These are phyloP conservation scores for Tupaia tana DNA, from an alignment of 2,113 vertebrate genomes.

Conservation along the genomic window DNA sequence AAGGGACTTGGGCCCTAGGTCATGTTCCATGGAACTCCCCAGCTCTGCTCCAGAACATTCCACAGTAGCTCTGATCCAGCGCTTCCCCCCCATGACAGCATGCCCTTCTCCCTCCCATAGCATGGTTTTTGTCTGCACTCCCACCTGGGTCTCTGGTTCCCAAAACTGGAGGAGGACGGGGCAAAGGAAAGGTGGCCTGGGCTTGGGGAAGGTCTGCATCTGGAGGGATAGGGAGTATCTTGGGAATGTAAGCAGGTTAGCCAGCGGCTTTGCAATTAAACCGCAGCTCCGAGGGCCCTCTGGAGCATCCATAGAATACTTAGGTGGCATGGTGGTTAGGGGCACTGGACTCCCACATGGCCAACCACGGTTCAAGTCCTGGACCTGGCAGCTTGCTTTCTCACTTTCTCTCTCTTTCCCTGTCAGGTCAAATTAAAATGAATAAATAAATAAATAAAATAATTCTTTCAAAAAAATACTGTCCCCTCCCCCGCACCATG, in stretches of 20 bases:
- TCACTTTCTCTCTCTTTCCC: no score
- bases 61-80: not conserved
- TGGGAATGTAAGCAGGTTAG: not conserved
- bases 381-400: no score
- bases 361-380: no score
- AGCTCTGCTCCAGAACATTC: not conserved
- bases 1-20: not conserved
- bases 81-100: not conserved
- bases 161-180: not conserved
- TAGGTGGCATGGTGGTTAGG: no score
- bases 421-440: no score
- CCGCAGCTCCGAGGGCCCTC: conserved; percentile 59
- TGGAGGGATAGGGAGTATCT: not conserved
- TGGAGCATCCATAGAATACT: conserved; percentile 42
- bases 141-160: not conserved
- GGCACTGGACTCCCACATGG: no score
- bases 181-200: not conserved
- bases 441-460: no score
- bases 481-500: no score
- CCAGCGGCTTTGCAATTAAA: conserved; percentile 67
- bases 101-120: not conserved
- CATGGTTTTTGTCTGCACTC: not conserved
- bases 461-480: no score
- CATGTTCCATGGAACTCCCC: not conserved
- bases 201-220: not conserved